Percentiles rank a stretch among this genome's conserved stretches.
phyloP scores from a whole-genome alignment of 2,113 vertebrate genomes.

The Peromyscus leucopus region DNA sequence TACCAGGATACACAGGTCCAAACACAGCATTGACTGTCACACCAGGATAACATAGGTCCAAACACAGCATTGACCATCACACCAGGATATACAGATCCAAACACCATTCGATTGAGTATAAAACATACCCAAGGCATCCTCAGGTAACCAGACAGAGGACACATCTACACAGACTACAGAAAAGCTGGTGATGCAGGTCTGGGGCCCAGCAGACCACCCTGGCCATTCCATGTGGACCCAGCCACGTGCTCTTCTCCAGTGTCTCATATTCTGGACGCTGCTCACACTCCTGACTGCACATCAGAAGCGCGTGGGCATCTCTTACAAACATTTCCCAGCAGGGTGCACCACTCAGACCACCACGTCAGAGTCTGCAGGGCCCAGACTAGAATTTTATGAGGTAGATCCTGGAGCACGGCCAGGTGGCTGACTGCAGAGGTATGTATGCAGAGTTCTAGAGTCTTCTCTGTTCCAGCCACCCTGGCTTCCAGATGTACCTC shows the following conservation, averaged over 20 bases:
- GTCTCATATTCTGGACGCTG: not conserved
- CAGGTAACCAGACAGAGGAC: not conserved
- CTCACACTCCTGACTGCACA: too few species aligned
- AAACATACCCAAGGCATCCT: too few species aligned
- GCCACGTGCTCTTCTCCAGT: not conserved
- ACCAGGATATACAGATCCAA: not conserved
- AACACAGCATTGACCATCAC: not conserved
- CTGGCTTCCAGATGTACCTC: not conserved
- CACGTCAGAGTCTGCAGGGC: not conserved
- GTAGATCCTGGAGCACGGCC: not conserved
- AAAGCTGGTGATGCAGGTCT: not conserved
- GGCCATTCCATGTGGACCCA: not conserved
- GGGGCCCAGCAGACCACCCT: not conserved
- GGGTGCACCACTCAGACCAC: fast-evolving
- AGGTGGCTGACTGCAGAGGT: fast-evolving
- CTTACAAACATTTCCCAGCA: not conserved
- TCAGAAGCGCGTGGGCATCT: not conserved
- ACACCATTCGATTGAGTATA: not conserved
- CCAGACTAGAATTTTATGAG: not conserved
- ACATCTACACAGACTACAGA: too few species aligned
- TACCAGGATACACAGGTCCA: too few species aligned
- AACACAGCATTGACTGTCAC: not conserved
- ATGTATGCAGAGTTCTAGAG: not conserved
- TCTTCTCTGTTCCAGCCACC: too few species aligned
- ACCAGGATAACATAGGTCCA: not conserved